A percentile compares a stretch with the other conserved stretches of the same genome.
These are phyloP conservation scores for Pipa parva DNA, from an alignment of 2,113 vertebrate species.

Conservation along the genomic window DNA sequence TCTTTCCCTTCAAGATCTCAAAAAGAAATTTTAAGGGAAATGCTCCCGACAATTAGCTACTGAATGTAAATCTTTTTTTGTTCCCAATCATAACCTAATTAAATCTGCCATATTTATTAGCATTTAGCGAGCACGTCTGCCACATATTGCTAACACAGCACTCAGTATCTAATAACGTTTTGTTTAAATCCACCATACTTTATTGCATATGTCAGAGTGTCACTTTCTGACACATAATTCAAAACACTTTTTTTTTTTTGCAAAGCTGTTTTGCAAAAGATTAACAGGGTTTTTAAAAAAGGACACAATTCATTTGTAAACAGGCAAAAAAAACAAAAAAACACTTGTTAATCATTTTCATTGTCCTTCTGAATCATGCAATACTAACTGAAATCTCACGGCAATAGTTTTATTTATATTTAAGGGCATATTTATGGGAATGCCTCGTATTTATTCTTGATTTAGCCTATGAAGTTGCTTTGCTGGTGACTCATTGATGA, in stretches of 20 bases:
- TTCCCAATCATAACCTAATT: slow-evolving; percentile 50
- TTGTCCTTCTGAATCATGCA: too few species aligned
- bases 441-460: too few species aligned
- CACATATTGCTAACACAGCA: slow-evolving; percentile 42
- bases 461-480: too few species aligned
- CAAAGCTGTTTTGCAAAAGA: slow-evolving; percentile 48
- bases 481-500: too few species aligned
- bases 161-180: slow-evolving; percentile 37
- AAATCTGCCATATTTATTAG: slow-evolving; percentile 46
- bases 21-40: slow-evolving; percentile 36
- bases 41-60: slow-evolving; percentile 43
- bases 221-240: slow-evolving; percentile 38
- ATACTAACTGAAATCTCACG: not conserved
- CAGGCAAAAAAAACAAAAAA: too few species aligned
- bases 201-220: slow-evolving; percentile 25
- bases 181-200: slow-evolving; percentile 36
- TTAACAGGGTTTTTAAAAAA: not conserved
- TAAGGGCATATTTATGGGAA: slow-evolving; percentile 19
- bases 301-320: not conserved
- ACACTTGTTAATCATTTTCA: too few species aligned
- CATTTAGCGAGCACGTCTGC: slow-evolving; percentile 50
- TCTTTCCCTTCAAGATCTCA: slow-evolving; percentile 15
- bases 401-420: slow-evolving; percentile 1
- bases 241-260: slow-evolving; percentile 45
- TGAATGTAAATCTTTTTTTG: slow-evolving; percentile 42